phyloP scores from a whole-genome alignment of 2,113 vertebrate genomes.

The Platysteira castanea region DNA sequence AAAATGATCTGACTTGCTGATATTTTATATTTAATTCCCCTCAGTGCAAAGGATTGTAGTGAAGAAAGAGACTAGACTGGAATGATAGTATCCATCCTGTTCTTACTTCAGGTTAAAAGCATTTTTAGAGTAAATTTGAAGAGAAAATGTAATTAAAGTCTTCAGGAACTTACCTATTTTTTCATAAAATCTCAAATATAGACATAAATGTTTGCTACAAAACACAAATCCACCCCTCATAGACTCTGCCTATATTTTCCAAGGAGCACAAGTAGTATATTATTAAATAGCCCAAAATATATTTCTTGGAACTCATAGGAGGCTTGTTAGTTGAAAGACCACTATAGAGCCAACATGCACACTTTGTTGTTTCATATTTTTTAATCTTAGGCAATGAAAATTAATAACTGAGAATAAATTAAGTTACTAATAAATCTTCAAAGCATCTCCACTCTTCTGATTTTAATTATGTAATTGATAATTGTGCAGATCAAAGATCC shows the following conservation, averaged over 20 bases:
- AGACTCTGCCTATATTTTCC: background rate
- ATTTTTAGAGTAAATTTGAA: background rate
- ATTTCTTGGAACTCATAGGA: background rate
- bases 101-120: background rate
- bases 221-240: background rate
- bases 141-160: background rate
- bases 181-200: background rate
- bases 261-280: background rate
- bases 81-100: background rate
- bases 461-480: constrained; percentile 20
- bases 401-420: constrained; percentile 23
- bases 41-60: background rate
- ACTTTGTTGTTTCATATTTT: constrained; percentile 24
- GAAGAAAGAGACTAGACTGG: background rate
- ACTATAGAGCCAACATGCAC: background rate
- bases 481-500: background rate
- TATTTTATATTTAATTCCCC: background rate
- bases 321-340: background rate
- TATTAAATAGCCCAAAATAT: background rate
- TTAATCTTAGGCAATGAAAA: background rate
- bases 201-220: background rate
- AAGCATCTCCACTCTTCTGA: background rate
- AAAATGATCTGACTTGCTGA: background rate
- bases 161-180: background rate
- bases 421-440: background rate